Percentiles rank a stretch among this genome's conserved stretches.
Evolutionary conservation across 1,140 invertebrate species (phyloP).

Genomic region (Drosophila orosa): DNA sequence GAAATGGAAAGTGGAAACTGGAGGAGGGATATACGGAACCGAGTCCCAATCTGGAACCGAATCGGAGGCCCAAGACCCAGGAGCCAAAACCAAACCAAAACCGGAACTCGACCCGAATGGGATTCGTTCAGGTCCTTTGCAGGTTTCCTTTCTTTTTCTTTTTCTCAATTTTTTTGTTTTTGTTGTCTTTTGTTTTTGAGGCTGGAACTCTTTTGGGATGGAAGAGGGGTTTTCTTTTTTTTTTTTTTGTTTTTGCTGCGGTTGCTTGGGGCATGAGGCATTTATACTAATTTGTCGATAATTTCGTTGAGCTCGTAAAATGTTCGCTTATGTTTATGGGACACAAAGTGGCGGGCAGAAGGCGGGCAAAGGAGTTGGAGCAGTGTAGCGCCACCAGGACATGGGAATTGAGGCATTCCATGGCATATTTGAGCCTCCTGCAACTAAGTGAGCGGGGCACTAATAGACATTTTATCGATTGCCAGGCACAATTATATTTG

Average conservation of each 20-base stretch:
- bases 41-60: slow-evolving; percentile 6
- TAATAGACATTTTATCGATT: slow-evolving; percentile 74
- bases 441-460: slow-evolving; percentile 19
- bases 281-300: slow-evolving; percentile 80
- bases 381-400: slow-evolving; percentile 11
- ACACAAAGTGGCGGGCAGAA: slow-evolving; percentile 32
- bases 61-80: slow-evolving; percentile 1
- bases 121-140: slow-evolving; percentile 17
- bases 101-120: slow-evolving; percentile 6
- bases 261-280: slow-evolving; percentile 45
- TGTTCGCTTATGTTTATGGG: slow-evolving; percentile 46
- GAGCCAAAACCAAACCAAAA: slow-evolving; percentile 11
- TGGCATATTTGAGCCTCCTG: neutral
- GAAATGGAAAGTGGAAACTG: neutral
- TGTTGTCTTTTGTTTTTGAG: slow-evolving; percentile 8
- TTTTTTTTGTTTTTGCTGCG: neutral
- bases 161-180: neutral
- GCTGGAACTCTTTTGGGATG: slow-evolving; percentile 9
- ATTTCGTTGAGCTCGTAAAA: slow-evolving; percentile 71
- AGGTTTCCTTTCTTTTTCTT: slow-evolving; percentile 3
- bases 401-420: slow-evolving; percentile 31
- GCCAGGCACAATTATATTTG: slow-evolving; percentile 67
- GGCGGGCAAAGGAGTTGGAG: slow-evolving; percentile 3
- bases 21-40: neutral
- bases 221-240: neutral